These are phyloP conservation scores for Sebastes taczanowskii DNA, from an alignment of 2,797 vertebrate genomes.

Conservation along the genomic window DNA sequence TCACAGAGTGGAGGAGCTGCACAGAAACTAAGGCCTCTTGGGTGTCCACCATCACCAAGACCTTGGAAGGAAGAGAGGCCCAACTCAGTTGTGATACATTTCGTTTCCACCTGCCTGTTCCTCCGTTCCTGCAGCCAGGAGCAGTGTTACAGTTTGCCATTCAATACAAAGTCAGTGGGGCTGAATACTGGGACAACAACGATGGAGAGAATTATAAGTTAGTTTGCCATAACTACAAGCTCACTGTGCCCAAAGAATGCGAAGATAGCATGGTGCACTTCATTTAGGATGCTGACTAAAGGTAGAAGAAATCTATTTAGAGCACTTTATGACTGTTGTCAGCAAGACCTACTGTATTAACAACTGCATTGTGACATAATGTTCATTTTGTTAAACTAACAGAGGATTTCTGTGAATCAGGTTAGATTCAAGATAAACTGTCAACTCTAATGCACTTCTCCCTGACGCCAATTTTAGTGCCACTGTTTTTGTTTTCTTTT, in stretches of 20 bases:
- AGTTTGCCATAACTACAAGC: conserved; percentile 88
- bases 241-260: conserved; percentile 92
- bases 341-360: no score
- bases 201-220: conserved; percentile 90
- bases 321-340: background rate
- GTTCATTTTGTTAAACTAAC: background rate
- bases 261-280: conserved; percentile 98
- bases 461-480: background rate
- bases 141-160: conserved; percentile 91
- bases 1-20: conserved; percentile 89
- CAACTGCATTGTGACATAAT: background rate
- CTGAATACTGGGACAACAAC: conserved; percentile 97
- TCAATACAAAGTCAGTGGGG: conserved; percentile 86
- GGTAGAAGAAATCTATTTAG: background rate
- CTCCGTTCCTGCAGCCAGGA: conserved; percentile 90
- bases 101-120: conserved; percentile 91
- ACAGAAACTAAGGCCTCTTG: conserved; percentile 87
- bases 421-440: background rate
- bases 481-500: conserved; percentile 7
- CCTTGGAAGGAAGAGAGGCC: conserved; percentile 49
- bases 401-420: background rate
- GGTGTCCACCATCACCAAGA: conserved; percentile 77
- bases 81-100: conserved; percentile 86
- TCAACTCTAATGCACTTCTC: conserved; percentile 11
- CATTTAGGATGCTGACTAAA: conserved; percentile 76